A percentile compares a stretch with the other conserved stretches of the same genome.
phyloP scores from a whole-genome alignment of 2,888 invertebrate species.

The Ormyrus thymus region DNA sequence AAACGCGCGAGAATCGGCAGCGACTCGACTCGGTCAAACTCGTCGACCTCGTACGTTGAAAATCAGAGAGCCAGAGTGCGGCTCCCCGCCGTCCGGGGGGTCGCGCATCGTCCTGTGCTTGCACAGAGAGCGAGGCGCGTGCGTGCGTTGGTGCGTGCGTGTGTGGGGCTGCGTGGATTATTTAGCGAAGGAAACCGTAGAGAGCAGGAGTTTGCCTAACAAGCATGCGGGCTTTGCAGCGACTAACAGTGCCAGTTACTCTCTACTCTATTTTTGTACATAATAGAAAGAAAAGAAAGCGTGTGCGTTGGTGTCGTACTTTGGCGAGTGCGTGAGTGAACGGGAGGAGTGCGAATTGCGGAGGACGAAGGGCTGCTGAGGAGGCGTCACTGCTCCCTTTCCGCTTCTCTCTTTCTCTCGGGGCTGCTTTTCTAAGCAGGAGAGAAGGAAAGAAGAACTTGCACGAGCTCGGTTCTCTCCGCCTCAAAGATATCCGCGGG shows the following conservation, averaged over 20 bases:
- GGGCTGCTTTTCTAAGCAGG: not conserved
- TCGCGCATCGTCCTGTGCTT: not conserved
- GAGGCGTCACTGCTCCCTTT: not conserved
- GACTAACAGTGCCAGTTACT: constrained; percentile 69
- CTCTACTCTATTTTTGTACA: constrained; percentile 23
- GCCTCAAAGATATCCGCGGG: not conserved
- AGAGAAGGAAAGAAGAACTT: constrained; percentile 14
- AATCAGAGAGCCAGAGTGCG: not conserved
- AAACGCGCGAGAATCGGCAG: not conserved
- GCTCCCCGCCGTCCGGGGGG: not conserved
- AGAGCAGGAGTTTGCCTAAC: constrained; percentile 72
- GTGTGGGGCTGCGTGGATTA: constrained; percentile 59
- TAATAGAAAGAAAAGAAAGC: no score
- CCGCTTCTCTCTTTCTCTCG: constrained; percentile 30
- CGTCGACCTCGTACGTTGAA: not conserved
- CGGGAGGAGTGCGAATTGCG: constrained; percentile 9
- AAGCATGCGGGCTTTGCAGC: constrained; percentile 75
- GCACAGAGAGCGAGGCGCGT: constrained; percentile 33
- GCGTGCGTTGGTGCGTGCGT: constrained; percentile 56
- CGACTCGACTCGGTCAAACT: constrained; percentile 34
- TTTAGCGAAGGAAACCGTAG: constrained; percentile 60
- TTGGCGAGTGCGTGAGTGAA: constrained; percentile 14
- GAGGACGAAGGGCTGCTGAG: constrained; percentile 3
- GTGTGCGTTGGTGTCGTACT: not conserved
- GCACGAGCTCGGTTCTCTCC: constrained; percentile 14